These are phyloP conservation scores for Anhinga rufa DNA, from an alignment of 2,113 vertebrate genomes.

Conservation along the genomic window DNA sequence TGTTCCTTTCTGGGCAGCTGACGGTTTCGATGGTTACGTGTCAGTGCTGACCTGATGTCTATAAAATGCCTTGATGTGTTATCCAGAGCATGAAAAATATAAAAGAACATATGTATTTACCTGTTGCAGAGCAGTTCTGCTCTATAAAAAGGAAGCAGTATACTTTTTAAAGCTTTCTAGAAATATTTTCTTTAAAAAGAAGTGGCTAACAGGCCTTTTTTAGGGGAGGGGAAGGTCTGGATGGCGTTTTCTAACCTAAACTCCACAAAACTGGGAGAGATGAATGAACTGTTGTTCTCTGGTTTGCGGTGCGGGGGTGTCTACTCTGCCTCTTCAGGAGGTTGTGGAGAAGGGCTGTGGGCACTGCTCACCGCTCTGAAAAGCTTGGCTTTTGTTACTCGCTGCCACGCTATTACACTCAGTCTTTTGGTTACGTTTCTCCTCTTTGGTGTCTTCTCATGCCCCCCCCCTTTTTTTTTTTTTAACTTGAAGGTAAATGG, in stretches of 20 bases:
- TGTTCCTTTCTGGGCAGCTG: not conserved
- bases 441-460: not conserved
- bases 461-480: not conserved
- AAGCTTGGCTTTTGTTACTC: not conserved
- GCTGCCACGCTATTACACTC: not conserved
- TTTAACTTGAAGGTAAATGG: slow-evolving; percentile 18
- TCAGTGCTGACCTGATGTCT: not conserved
- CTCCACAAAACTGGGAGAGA: not conserved
- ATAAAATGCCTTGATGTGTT: not conserved
- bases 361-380: not conserved
- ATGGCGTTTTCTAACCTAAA: not conserved
- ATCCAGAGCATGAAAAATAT: not conserved
- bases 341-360: not conserved
- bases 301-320: not conserved
- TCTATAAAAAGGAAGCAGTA: not conserved
- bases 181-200: not conserved
- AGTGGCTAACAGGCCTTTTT: not conserved
- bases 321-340: not conserved
- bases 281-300: not conserved
- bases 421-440: not conserved
- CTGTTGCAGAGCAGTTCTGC: not conserved
- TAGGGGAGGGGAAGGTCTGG: not conserved
- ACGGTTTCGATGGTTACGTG: not conserved
- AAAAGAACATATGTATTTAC: not conserved
- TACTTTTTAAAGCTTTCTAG: not conserved